phyloP scores from a whole-genome alignment of 2,113 vertebrate genomes.

The Polypterus bichir region DNA sequence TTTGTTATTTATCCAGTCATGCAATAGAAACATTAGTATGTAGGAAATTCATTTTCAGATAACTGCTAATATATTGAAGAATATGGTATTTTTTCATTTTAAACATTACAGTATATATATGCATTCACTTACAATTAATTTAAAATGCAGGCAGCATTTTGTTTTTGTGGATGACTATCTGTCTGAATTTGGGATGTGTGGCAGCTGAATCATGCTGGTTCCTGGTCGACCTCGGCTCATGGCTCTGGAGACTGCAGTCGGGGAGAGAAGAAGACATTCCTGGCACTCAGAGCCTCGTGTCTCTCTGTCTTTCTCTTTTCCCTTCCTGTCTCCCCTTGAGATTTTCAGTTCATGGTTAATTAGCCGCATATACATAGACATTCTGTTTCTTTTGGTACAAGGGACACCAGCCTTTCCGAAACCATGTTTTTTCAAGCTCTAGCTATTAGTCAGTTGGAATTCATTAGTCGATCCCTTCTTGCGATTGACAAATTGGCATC shows the following conservation, averaged over 20 bases:
- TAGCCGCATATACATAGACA: conserved; percentile 24
- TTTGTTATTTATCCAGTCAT: too few relatives aligned
- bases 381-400: conserved; percentile 20
- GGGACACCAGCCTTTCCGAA: conserved; percentile 16
- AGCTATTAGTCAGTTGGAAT: conserved; percentile 28
- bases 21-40: too few relatives aligned
- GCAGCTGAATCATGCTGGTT: conserved; percentile 2
- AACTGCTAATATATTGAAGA: too few relatives aligned
- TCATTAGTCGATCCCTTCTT: conserved; percentile 19
- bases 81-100: too few relatives aligned
- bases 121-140: too few relatives aligned
- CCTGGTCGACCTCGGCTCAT: background rate
- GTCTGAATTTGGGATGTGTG: conserved; percentile 13
- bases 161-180: conserved; percentile 2
- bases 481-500: conserved; percentile 11
- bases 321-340: conserved; percentile 13
- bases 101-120: too few relatives aligned
- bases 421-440: conserved; percentile 23
- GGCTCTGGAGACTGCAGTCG: background rate
- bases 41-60: too few relatives aligned
- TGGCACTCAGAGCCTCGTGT: background rate
- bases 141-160: too few relatives aligned
- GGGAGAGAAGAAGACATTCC: background rate
- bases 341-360: conserved; percentile 26
- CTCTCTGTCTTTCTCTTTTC: background rate